Base-by-base conservation (phyloP, 2,888 invertebrate genomes). In the Ectemnius cavifrons region DNA sequence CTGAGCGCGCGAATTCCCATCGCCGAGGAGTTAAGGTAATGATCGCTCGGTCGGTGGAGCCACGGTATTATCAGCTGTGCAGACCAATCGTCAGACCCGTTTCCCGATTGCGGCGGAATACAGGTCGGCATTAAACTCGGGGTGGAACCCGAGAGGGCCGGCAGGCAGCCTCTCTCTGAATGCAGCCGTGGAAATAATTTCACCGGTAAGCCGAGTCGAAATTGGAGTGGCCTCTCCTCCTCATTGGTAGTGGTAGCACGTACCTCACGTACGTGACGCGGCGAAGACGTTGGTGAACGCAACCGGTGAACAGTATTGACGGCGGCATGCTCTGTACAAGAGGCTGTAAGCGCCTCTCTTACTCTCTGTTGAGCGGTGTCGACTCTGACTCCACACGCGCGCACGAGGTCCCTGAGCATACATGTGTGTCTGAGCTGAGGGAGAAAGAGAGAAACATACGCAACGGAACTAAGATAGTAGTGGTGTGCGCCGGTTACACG, bases 141-240 rank as follows among this genome's bases (percentile, higher is more conserved):
- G 52, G 63, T 28, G 75, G 71, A 63, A 67, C 56, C 60, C 16
- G 52, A 37, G 37, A 20, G 67, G 63, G 28, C 52, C 63, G 67
- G 49, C 66, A 37, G 37, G n/a, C n/a, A n/a, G n/a, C 28, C 28
- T 8, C 37, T 37, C 37, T 37, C 37, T 37, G 69, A 75, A 69
- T 62, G 46, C 69, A 62, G 67, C 71, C 71, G 47, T 60, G 72
- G 62, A 80, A 81, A 74, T 72, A 78, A 80, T 81, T 80, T 71
- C 71, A 57, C 37, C 8, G 37, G 37, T 37, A 37, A 37, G 37
- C 45, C 58, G 63, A 59, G 59, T 67, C 61, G 71, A 77, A 76
- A 73, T 70, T 74, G 73, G 73, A 37, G 37, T 37, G 37, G 37
- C 37, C 37, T 37, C 37, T 37, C 37, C 8, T 6, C 8, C 37